A percentile compares a stretch with the other conserved stretches of the same genome.
These are phyloP conservation scores for Bubo blakistoni DNA, from an alignment of 2,113 vertebrate species.

Conservation along the genomic window DNA sequence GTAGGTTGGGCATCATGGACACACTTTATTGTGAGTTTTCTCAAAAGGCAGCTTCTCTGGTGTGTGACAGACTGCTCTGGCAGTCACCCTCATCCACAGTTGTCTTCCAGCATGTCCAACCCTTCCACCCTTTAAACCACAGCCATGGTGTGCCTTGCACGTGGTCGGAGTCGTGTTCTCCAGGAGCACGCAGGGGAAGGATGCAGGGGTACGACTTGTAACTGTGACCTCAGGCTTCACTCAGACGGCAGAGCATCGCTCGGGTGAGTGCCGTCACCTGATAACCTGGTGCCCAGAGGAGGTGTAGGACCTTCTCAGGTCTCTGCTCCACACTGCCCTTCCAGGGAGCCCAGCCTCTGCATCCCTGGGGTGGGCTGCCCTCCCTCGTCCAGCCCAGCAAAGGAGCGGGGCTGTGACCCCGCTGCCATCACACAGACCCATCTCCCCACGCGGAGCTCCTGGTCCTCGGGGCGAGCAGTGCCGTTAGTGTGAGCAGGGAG, in stretches of 20 bases:
- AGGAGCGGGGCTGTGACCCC: neutral
- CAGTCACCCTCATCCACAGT: neutral
- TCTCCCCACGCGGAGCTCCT: neutral
- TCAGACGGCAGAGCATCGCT: neutral
- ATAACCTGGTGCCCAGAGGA: neutral
- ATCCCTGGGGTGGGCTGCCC: neutral
- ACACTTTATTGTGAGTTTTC: neutral
- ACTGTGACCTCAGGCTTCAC: neutral
- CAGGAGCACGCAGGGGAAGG: neutral
- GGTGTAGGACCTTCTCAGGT: neutral
- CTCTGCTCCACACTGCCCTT: neutral
- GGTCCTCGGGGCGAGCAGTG: neutral
- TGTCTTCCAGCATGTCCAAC: neutral
- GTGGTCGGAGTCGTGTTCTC: neutral
- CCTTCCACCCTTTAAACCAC: neutral
- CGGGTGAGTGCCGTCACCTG: neutral
- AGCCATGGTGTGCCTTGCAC: neutral
- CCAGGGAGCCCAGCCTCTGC: neutral
- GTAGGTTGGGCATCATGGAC: neutral
- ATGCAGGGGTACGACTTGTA: neutral
- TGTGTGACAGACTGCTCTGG: neutral
- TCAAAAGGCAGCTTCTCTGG: neutral
- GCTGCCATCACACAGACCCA: fast-evolving
- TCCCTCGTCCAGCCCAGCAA: fast-evolving
- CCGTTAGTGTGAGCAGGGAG: neutral